Evolutionary conservation across 2,113 vertebrate species (phyloP), one percentile per base, ranked within the genome.

Genomic region (Varanus salvator): DNA sequence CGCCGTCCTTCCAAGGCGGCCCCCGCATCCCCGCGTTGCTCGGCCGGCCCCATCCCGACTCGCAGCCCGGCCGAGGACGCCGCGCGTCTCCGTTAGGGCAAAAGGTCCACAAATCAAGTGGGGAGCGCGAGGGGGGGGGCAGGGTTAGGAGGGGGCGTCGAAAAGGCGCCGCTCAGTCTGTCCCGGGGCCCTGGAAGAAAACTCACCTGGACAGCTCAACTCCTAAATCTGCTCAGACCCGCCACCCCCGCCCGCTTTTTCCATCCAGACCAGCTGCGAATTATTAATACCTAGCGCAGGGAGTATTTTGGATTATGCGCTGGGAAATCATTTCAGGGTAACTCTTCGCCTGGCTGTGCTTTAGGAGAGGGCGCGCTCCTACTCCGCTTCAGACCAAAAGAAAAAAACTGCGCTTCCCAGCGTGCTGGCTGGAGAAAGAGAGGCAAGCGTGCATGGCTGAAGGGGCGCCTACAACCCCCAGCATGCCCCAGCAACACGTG

Each of bases 151-250:
- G 5, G 44, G 72, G 88, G 72, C 31, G 72, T 77, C 74, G 21
- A 27, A 72, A 85, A 81, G 82, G 88, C 88, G 82, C 88, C 82
- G 60, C 64, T 68, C 74, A 78, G 88, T 89, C 88, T 89, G 64
- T 89, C 82, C 25, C 31, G 2, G 25, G 44, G 23, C 19, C 74
- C 23, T 69, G 88, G 82, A 57, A 78, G 64, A 66, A 31, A 85
- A 78, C 64, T 89, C 44, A 85, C 88, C 88, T 89, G 74, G 74
- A 14, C 38, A 69, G 48, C 60, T 38, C 21, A 34, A 0, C 48
- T 85, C 74, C 82, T 85, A 78, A 69, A 89, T 78, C 60, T 76
- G 4, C 4, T 23, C 69, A 15, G 25, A 1, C 50, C 17, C 23
- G n/a, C 34, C 21, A 9, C 12, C 27, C 25, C 3, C 29, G 2